phyloP scores from a whole-genome alignment of 1,140 invertebrate genomes.

The Drosophila arizonae region DNA sequence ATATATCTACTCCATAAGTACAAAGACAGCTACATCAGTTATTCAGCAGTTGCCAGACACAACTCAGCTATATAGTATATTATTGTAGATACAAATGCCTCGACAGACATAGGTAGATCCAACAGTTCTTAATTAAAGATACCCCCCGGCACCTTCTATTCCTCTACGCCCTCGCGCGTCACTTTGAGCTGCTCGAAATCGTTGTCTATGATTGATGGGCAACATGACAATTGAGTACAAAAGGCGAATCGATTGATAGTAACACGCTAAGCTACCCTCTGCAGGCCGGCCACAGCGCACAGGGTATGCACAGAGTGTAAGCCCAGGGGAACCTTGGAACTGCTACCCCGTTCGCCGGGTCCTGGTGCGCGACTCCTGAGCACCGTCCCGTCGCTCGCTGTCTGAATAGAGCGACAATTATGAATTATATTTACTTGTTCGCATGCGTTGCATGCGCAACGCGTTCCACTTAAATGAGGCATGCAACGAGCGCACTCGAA shows the following conservation, averaged over 20 bases:
- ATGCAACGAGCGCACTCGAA: slow-evolving; percentile 41
- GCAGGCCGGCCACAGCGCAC: background rate
- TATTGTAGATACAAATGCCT: background rate
- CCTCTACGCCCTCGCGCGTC: too few species aligned
- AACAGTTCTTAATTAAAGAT: slow-evolving; percentile 43
- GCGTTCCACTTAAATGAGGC: slow-evolving; percentile 58
- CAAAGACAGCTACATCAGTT: background rate
- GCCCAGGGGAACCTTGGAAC: background rate
- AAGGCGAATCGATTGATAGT: slow-evolving; percentile 1
- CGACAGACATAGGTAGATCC: slow-evolving; percentile 27
- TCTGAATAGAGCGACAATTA: slow-evolving; percentile 57
- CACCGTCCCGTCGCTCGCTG: slow-evolving; percentile 4
- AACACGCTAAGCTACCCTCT: background rate
- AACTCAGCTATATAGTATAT: background rate
- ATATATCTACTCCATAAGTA: background rate
- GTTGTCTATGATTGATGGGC: slow-evolving; percentile 73
- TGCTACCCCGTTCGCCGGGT: background rate
- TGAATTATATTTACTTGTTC: slow-evolving; percentile 74
- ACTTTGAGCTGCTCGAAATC: slow-evolving; percentile 57
- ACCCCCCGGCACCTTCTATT: slow-evolving; percentile 14
- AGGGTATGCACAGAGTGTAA: background rate
- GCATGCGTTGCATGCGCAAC: slow-evolving; percentile 17
- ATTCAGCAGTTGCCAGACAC: background rate
- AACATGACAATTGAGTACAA: slow-evolving; percentile 23
- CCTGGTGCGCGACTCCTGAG: background rate